These are phyloP conservation scores for Meiosimyza platycephala DNA, from an alignment of 2,888 invertebrate species.

Conservation along the genomic window DNA sequence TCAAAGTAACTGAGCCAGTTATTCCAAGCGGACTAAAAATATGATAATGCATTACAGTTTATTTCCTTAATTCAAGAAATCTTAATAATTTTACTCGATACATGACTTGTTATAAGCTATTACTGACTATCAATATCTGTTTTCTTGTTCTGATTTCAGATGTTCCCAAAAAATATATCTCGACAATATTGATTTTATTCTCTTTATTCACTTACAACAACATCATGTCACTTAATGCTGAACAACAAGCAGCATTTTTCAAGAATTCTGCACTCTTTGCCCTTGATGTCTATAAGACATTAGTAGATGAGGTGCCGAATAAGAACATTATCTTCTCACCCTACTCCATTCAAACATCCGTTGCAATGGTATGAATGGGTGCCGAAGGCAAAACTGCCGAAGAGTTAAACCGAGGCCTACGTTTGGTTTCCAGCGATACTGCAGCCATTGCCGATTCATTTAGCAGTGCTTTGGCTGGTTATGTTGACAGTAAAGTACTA, in stretches of 20 bases:
- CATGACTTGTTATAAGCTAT: no score
- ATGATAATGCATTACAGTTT: no score
- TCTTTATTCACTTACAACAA: slow-evolving; percentile 9
- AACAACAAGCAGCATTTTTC: slow-evolving; percentile 40
- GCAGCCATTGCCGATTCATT: slow-evolving; percentile 56
- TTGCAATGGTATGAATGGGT: slow-evolving; percentile 80
- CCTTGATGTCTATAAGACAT: slow-evolving; percentile 46
- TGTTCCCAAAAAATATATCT: slow-evolving; percentile 30
- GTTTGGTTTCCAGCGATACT: slow-evolving; percentile 65
- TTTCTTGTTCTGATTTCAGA: slow-evolving; percentile 27
- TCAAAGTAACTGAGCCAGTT: no score
- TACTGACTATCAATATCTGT: no score
- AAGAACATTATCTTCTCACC: slow-evolving; percentile 81
- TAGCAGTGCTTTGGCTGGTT: slow-evolving; percentile 50
- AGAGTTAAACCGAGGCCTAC: slow-evolving; percentile 72
- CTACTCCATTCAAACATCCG: slow-evolving; percentile 78
- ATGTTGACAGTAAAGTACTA: slow-evolving; percentile 56
- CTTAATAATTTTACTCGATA: no score
- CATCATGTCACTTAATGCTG: neutral
- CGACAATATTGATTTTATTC: slow-evolving; percentile 10
- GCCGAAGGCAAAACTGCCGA: slow-evolving; percentile 73
- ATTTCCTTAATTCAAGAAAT: no score
- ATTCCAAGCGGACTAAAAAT: no score
- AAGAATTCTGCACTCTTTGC: slow-evolving; percentile 48
- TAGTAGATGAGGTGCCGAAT: slow-evolving; percentile 62